Evolutionary conservation across 2,113 vertebrate genomes (phyloP).

Genomic region (Salvelinus fontinalis): DNA sequence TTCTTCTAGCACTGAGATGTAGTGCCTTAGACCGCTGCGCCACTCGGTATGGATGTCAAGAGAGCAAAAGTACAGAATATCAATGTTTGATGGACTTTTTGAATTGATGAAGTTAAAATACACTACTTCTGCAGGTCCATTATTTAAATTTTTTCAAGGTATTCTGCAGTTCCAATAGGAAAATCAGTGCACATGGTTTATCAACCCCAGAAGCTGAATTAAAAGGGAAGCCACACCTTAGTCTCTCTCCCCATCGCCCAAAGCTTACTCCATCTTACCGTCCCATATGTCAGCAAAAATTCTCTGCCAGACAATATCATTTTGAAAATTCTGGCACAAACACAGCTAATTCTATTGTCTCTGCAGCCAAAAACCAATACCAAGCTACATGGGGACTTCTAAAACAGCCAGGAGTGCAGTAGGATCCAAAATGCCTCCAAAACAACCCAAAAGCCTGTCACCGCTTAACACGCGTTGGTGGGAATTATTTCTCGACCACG

Average conservation of each 20-base stretch:
- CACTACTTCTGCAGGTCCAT: no score
- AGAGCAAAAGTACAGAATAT: no score
- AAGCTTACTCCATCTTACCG: slow-evolving; percentile 17
- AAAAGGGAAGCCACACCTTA: slow-evolving; percentile 22
- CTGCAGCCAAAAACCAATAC: neutral
- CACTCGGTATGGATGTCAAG: no score
- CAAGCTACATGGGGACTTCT: neutral
- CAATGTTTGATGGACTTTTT: no score
- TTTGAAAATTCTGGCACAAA: slow-evolving; percentile 7
- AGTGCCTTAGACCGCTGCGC: no score
- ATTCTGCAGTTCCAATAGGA: neutral
- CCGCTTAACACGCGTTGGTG: no score
- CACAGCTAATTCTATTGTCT: neutral
- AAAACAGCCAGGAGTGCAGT: neutral
- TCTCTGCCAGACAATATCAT: slow-evolving; percentile 26
- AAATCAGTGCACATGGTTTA: slow-evolving; percentile 21
- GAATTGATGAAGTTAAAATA: no score
- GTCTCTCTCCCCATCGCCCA: slow-evolving; percentile 15
- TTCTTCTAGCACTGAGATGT: no score
- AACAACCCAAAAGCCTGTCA: neutral
- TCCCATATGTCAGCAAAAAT: slow-evolving; percentile 29
- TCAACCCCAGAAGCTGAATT: slow-evolving; percentile 36
- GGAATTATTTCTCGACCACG: no score
- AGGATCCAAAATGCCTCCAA: neutral
- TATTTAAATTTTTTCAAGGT: neutral